Base-by-base conservation (phyloP, 2,888 invertebrate species). In the Cyaniris semiargus region DNA sequence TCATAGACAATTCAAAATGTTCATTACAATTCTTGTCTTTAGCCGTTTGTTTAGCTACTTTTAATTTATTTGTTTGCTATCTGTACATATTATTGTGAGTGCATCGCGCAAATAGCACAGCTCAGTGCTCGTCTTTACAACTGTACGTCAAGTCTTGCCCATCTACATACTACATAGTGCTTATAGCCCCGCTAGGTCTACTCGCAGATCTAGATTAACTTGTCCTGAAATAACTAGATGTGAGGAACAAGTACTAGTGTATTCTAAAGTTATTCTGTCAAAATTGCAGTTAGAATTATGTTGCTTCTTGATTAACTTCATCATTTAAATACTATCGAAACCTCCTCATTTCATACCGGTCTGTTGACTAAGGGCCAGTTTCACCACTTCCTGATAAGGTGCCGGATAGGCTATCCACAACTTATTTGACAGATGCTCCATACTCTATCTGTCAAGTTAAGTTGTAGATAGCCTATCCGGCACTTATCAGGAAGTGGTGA, bases 71-170 rank as follows among this genome's bases (percentile, higher is more conserved):
- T 76, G 27, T 80, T 70, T 82, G 81, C 80, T 81, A 74, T 76
- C 83, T 76, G 70, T 83, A 83, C 83, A 2, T 7, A 76, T 76
- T 78, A 76, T 78, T 71, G 76, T 76, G 79, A 79, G 76, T 79
- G 76, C 76, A 71, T 78, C 79, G 81, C 79, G 81, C 81, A 80
- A 80, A 80, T 80, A 79, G 80, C 79, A 78, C 82, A 81, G 79
- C 78, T 80, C 78, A 79, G 77, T 75, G 79, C 80, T 75, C 80
- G 79, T 82, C 81, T 80, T 81, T 81, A 82, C 81, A 81, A 78
- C 80, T 81, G 81, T 81, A 79, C 78, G 75, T 79, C 79, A 80
- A 74, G 23, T 48, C 15, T 53, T 48, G 53, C 23, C 48, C 23
- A 48, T 48, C 71, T 71, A 71, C 75, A 74, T 13, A 53, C 38